Evolutionary conservation across 2,113 vertebrate genomes (phyloP).

Genomic region (Petromus typicus): DNA sequence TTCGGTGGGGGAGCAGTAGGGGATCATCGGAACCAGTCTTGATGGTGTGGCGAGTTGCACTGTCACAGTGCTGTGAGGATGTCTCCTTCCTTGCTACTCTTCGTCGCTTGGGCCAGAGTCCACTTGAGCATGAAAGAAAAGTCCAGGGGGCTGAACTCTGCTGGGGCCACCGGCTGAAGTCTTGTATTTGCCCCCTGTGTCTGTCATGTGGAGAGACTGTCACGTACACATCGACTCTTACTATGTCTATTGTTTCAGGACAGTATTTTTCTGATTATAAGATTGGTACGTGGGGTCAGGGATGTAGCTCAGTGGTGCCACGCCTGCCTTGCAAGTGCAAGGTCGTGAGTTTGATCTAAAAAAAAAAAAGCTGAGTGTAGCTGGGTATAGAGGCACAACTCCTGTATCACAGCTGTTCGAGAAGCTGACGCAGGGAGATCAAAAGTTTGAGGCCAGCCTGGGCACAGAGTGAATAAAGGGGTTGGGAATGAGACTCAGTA

Average conservation of each 20-base stretch:
- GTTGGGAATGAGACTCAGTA: background rate
- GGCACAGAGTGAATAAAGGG: background rate
- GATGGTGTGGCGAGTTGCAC: background rate
- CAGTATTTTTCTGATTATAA: background rate
- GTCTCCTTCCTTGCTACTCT: background rate
- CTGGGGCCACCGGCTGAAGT: background rate
- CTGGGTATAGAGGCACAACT: background rate
- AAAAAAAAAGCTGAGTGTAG: background rate
- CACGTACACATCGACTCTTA: background rate
- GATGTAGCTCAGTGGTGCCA: background rate
- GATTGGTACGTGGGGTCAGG: background rate
- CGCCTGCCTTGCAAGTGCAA: background rate
- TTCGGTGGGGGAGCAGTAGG: background rate
- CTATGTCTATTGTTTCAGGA: background rate
- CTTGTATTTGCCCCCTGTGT: background rate
- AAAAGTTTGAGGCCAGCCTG: background rate
- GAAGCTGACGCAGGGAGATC: background rate
- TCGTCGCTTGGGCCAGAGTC: background rate
- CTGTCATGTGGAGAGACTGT: background rate
- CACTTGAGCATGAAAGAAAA: background rate
- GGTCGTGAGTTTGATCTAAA: background rate
- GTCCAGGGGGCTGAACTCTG: background rate
- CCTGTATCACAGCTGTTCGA: background rate
- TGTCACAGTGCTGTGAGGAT: background rate
- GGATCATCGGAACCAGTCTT: background rate